phyloP scores from a whole-genome alignment of 2,113 vertebrate genomes.

The Stegastes partitus region DNA sequence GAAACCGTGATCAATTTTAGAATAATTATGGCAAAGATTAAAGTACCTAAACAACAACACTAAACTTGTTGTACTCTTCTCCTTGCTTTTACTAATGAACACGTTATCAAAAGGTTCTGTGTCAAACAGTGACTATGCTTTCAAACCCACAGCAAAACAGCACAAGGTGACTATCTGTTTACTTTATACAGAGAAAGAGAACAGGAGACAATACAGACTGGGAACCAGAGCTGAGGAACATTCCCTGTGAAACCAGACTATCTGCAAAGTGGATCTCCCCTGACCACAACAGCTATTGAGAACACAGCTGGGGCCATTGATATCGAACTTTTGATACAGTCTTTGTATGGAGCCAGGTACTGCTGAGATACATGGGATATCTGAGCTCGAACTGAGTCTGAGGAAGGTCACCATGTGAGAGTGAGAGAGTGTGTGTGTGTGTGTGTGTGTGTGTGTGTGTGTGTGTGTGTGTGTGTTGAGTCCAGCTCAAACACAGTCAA shows the following conservation, averaged over 20 bases:
- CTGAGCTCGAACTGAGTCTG: conserved; percentile 26
- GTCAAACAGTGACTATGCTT: conserved; percentile 22
- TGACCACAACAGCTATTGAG: conserved; percentile 27
- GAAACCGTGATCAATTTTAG: not conserved
- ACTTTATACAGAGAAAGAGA: conserved; percentile 15
- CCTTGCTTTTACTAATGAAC: not conserved
- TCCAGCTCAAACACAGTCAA: conserved; percentile 37
- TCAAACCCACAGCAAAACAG: conserved; percentile 27
- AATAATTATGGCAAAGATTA: not conserved
- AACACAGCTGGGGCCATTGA: conserved; percentile 47
- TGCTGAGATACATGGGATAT: conserved; percentile 41
- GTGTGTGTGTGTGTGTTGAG: conserved; percentile 7
- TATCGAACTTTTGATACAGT: conserved; percentile 31
- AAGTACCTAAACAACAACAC: not conserved
- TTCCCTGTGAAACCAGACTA: conserved; percentile 54
- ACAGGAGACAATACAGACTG: conserved; percentile 27
- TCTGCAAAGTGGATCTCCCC: conserved; percentile 47
- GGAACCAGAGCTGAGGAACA: conserved; percentile 45
- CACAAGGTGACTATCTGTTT: conserved; percentile 49
- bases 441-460: conserved; percentile 13
- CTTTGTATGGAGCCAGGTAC: conserved; percentile 28
- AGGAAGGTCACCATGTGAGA: conserved; percentile 35
- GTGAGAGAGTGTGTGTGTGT: conserved; percentile 20
- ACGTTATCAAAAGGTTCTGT: not conserved
- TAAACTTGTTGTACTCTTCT: not conserved